These are phyloP conservation scores for Porites lobata DNA, from an alignment of 92 coral and sea anemone species.

Conservation along the genomic window DNA sequence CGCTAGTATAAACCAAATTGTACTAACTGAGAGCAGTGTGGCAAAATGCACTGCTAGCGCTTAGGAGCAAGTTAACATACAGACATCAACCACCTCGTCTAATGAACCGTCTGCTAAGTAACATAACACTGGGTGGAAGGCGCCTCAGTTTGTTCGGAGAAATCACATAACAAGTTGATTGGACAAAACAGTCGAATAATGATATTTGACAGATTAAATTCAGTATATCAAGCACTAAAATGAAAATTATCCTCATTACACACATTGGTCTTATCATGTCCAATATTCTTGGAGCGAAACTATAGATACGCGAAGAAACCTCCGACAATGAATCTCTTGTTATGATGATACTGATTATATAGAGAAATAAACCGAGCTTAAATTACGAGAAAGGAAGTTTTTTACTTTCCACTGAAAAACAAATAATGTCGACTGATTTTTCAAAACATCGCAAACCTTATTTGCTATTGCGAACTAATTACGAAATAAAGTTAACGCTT, in stretches of 20 bases:
- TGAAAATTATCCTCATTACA: not conserved
- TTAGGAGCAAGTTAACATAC: not conserved
- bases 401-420: not conserved
- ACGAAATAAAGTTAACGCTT: no score
- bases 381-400: conserved; percentile 3
- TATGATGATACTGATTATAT: no score
- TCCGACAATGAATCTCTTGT: no score
- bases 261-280: not conserved
- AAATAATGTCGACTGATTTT: no score
- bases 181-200: not conserved
- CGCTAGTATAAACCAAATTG: no score
- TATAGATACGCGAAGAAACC: not conserved
- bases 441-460: no score
- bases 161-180: not conserved
- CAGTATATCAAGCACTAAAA: not conserved
- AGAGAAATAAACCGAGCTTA: not conserved
- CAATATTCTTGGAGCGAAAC: not conserved
- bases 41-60: not conserved
- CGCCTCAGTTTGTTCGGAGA: not conserved
- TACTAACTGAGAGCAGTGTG: no score
- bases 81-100: not conserved
- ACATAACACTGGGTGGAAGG: not conserved
- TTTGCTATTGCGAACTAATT: no score
- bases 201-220: not conserved
- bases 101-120: not conserved